Percentiles rank a stretch among this genome's conserved stretches.
phyloP scores from a whole-genome alignment of 2,113 vertebrate species.

The Atherinomorus stipes region DNA sequence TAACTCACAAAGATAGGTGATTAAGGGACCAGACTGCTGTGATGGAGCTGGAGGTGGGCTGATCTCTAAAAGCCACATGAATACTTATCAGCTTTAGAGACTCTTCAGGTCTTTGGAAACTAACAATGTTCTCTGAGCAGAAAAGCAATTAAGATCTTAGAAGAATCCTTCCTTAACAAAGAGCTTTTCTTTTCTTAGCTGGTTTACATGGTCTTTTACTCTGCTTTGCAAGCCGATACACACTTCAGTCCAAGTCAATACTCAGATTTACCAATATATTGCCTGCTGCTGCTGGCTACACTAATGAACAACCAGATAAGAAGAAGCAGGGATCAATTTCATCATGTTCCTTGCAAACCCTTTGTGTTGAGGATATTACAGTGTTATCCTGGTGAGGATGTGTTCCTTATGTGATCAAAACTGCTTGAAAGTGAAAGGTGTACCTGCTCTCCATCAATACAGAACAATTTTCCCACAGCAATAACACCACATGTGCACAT shows the following conservation, averaged over 20 bases:
- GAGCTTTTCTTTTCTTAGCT: constrained; percentile 52
- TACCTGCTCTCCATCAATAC: constrained; percentile 40
- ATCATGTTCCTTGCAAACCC: constrained; percentile 58
- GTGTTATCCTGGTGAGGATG: constrained; percentile 42
- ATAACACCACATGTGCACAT: constrained; percentile 42
- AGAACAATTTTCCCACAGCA: constrained; percentile 50
- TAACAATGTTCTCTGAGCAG: constrained; percentile 40
- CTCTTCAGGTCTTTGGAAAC: constrained; percentile 16
- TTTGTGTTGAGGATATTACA: constrained; percentile 53
- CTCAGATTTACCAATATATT: constrained; percentile 62
- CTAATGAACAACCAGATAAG: constrained; percentile 71
- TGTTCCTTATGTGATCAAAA: constrained; percentile 39
- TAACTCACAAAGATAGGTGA: not conserved
- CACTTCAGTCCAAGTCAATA: constrained; percentile 70
- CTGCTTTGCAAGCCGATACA: constrained; percentile 40
- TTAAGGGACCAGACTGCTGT: not conserved
- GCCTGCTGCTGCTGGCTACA: constrained; percentile 47
- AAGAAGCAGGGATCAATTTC: constrained; percentile 66
- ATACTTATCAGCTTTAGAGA: constrained; percentile 37
- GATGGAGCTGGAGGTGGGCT: not conserved
- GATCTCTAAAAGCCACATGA: constrained; percentile 22
- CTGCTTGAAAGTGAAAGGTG: constrained; percentile 17
- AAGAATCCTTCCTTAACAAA: constrained; percentile 49
- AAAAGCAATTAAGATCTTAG: constrained; percentile 56
- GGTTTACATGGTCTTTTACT: constrained; percentile 60